Evolutionary conservation across 2,113 vertebrate species (phyloP).

Genomic region (Paracyprichromis sp.): DNA sequence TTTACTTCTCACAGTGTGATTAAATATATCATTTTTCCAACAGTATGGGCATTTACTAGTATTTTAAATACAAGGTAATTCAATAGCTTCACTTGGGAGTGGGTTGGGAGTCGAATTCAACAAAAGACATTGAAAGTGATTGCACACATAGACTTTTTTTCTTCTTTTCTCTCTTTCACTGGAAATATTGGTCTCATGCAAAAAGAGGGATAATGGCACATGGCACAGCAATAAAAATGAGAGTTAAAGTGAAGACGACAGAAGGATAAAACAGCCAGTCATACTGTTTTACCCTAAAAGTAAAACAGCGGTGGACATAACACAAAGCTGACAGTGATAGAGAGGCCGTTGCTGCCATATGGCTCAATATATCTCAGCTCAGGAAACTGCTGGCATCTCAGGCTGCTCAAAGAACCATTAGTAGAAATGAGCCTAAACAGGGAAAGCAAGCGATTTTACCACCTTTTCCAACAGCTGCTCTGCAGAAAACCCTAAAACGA

Average conservation of each 20-base stretch:
- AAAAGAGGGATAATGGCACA: background rate
- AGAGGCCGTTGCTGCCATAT: background rate
- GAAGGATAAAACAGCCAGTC: background rate
- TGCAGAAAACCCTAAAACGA: background rate
- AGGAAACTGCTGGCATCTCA: slow-evolving; percentile 2
- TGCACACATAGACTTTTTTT: background rate
- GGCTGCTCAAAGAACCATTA: slow-evolving; percentile 39
- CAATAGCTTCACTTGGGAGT: background rate
- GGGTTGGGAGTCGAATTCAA: background rate
- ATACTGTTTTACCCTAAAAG: background rate
- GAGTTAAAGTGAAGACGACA: background rate
- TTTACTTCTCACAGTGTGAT: background rate
- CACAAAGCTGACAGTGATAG: background rate
- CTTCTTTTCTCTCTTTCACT: background rate
- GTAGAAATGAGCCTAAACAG: slow-evolving; percentile 26
- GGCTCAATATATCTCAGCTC: slow-evolving; percentile 9
- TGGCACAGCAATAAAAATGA: background rate
- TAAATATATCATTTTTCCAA: background rate
- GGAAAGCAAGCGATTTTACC: background rate
- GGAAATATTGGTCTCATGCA: background rate
- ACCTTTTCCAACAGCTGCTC: slow-evolving; percentile 49
- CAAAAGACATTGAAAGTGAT: background rate
- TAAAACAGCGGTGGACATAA: background rate
- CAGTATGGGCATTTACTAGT: background rate
- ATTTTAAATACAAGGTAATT: background rate